Base-by-base conservation (phyloP, 2,888 invertebrate genomes). In the Maniola hyperantus region DNA sequence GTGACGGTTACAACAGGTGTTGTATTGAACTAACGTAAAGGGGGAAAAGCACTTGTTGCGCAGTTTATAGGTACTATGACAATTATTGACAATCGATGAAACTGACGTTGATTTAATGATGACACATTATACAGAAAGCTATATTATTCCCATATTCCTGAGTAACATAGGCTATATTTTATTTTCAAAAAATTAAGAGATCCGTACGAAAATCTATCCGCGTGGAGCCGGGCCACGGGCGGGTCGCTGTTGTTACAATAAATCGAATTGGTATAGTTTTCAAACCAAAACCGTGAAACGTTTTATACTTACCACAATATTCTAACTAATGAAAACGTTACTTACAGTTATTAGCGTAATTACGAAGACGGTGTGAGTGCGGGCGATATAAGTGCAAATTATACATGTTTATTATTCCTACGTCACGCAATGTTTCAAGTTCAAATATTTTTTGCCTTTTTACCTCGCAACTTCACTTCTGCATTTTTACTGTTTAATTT, bases 281-380 rank as follows among this genome's bases (percentile, higher is more conserved):
- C 13, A 26, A 51, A 51, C 20, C 20, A 39, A 39, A 11, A 10
- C 11, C 11, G 39, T 39, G 1, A 51, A 51, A 51, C 50, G 50
- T 4, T 26, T n/a, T 36, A 36, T n/a, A 55, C n/a, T n/a, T n/a
- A n/a, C 13, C 39, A 55, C 39, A 18, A 15, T 68, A 50, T 61
- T 61, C 60, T 26, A 42, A 55, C 57, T 51, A 57, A 72, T 70
- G 65, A 74, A 64, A 68, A 69, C 66, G 69, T 73, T 76, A 71
- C 71, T 73, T 78, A 76, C 77, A 76, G 75, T 77, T 76, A 79
- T 82, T 78, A 81, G 73, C 77, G 77, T 80, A 71, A 70, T 68
- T 72, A 71, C 59, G 65, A 66, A 67, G 64, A 66, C 58, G 58
- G 18, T 36, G 67, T 36, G 10, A 36, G 55, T 55, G 55, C 55